Percentiles rank a stretch among this genome's conserved stretches.
phyloP scores from a whole-genome alignment of 2,797 vertebrate genomes.

The Karalla daura region DNA sequence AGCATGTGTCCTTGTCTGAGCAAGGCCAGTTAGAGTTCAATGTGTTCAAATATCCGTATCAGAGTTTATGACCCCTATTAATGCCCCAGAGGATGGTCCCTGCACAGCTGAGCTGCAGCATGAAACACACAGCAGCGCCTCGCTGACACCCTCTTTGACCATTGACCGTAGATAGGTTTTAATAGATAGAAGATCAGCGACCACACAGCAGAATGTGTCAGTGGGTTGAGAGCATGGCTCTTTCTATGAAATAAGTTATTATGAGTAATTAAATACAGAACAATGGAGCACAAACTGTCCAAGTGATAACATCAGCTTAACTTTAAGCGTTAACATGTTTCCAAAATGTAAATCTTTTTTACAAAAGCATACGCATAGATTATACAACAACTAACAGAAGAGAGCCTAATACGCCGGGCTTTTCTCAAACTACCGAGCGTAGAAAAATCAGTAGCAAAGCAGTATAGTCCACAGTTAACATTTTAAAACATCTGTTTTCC shows the following conservation, averaged over 20 bases:
- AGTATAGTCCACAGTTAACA: no score
- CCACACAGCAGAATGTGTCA: constrained; percentile 7
- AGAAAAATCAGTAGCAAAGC: background rate
- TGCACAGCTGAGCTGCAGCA: constrained; percentile 43
- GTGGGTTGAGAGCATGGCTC: constrained; percentile 8
- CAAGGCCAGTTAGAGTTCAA: constrained; percentile 77
- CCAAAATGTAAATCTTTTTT: no score
- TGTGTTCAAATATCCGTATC: constrained; percentile 75
- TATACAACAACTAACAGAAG: no score
- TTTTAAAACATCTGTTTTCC: no score
- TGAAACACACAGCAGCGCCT: constrained; percentile 52
- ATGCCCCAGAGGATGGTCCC: constrained; percentile 62
- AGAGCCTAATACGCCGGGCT: no score
- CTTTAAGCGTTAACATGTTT: no score
- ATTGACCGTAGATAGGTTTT: constrained; percentile 53
- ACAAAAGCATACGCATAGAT: background rate
- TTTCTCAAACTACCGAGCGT: background rate
- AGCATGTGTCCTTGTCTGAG: constrained; percentile 66
- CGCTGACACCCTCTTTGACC: constrained; percentile 51
- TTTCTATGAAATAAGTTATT: background rate
- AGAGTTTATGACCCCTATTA: constrained; percentile 77
- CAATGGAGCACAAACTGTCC: no score
- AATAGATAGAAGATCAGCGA: constrained; percentile 55
- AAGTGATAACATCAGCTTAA: background rate
- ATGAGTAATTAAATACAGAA: no score